phyloP scores from a whole-genome alignment of 2,888 invertebrate genomes.

The Atethmia centrago region DNA sequence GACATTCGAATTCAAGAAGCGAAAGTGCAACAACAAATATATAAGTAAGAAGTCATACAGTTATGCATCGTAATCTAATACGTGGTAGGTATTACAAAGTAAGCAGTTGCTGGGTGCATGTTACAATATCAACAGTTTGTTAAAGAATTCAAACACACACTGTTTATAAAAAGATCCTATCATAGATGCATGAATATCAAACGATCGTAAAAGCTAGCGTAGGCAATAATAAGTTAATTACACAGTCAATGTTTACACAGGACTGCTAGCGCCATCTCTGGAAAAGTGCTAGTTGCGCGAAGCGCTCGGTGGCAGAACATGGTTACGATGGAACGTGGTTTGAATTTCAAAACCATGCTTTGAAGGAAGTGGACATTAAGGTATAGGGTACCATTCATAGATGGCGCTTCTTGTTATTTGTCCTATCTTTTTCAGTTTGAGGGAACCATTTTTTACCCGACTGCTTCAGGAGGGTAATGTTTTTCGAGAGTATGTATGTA shows the following conservation, averaged over 20 bases:
- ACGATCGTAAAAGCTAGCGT: constrained; percentile 64
- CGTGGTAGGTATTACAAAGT: constrained; percentile 36
- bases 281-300: background rate
- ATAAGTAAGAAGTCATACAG: constrained; percentile 20
- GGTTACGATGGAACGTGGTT: background rate
- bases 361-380: background rate
- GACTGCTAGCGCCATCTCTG: constrained; percentile 61
- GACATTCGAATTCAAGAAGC: constrained; percentile 34
- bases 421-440: background rate
- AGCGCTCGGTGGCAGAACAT: background rate
- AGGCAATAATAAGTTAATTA: constrained; percentile 59
- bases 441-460: too few relatives aligned
- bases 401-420: constrained; percentile 34
- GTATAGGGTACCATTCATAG: constrained; percentile 9
- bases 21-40: constrained; percentile 37
- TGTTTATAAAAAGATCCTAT: constrained; percentile 63
- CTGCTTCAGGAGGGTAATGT: too few relatives aligned
- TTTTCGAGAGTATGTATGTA: too few relatives aligned
- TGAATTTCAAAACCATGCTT: constrained; percentile 4
- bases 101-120: constrained; percentile 21
- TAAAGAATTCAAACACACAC: constrained; percentile 53
- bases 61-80: constrained; percentile 26
- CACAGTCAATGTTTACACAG: constrained; percentile 23
- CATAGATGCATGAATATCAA: constrained; percentile 62
- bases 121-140: constrained; percentile 54